A percentile compares a stretch with the other conserved stretches of the same genome.
These are phyloP conservation scores for Acromyrmex heyeri DNA, from an alignment of 1,140 invertebrate genomes.

Conservation along the genomic window DNA sequence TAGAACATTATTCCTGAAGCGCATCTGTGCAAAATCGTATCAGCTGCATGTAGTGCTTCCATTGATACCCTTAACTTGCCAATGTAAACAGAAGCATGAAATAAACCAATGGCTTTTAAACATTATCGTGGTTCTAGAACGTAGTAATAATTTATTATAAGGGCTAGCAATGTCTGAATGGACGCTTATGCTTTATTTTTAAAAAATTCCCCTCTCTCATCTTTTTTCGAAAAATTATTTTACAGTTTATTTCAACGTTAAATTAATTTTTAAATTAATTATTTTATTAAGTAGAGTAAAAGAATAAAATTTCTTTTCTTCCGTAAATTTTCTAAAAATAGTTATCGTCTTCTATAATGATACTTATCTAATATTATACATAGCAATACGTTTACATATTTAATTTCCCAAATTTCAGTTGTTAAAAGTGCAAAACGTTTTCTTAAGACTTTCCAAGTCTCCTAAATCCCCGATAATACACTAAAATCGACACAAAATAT, in stretches of 20 bases:
- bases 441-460: neutral
- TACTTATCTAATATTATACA: neutral
- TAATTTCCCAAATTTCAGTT: neutral
- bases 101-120: neutral
- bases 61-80: neutral
- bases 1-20: conserved; percentile 14
- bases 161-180: neutral
- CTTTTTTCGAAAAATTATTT: neutral
- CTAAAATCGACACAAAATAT: neutral
- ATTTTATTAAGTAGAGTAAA: neutral
- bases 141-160: conserved; percentile 1
- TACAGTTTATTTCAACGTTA: neutral
- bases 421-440: neutral
- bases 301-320: neutral
- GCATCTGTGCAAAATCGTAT: conserved; percentile 58
- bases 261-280: neutral
- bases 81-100: neutral
- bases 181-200: neutral
- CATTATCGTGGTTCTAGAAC: neutral
- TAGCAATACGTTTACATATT: neutral
- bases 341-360: neutral
- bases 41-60: conserved; percentile 4
- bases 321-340: neutral
- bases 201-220: neutral
- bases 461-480: neutral